phyloP scores from a whole-genome alignment of 2,888 invertebrate genomes.

The Rambutsinella grinnellia region DNA sequence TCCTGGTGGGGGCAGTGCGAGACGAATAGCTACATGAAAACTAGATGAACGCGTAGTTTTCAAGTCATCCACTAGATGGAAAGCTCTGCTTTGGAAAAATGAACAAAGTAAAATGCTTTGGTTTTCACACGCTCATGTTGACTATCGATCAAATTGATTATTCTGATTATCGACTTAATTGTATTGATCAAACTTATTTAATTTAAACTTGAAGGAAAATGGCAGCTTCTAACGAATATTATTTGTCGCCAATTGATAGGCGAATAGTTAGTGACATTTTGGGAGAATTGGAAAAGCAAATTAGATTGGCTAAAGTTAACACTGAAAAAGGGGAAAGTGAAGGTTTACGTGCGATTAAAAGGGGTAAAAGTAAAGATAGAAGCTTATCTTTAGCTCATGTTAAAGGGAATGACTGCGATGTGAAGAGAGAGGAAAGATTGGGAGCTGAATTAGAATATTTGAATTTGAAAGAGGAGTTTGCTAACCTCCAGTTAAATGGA shows the following conservation, averaged over 20 bases:
- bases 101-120: constrained; percentile 1
- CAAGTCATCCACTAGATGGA: not conserved
- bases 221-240: no score
- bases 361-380: no score
- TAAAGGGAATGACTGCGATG: not conserved
- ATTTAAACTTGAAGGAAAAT: not conserved
- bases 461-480: constrained; percentile 3
- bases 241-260: not conserved
- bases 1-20: not conserved
- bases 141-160: not conserved
- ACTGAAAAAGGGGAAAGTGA: not conserved
- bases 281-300: constrained; percentile 8
- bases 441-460: constrained; percentile 19
- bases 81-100: not conserved
- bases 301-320: not conserved
- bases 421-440: not conserved
- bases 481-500: not conserved
- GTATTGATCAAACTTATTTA: not conserved
- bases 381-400: no score
- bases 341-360: no score
- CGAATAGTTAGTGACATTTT: not conserved
- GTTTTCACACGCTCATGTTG: no score
- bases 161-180: not conserved
- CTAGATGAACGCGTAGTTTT: not conserved
- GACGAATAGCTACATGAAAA: constrained; percentile 1